A percentile compares a stretch with the other conserved stretches of the same genome.
Evolutionary conservation across 92 coral and sea anemone genomes (phyloP).

Genomic region (Parazoanthus swiftii): DNA sequence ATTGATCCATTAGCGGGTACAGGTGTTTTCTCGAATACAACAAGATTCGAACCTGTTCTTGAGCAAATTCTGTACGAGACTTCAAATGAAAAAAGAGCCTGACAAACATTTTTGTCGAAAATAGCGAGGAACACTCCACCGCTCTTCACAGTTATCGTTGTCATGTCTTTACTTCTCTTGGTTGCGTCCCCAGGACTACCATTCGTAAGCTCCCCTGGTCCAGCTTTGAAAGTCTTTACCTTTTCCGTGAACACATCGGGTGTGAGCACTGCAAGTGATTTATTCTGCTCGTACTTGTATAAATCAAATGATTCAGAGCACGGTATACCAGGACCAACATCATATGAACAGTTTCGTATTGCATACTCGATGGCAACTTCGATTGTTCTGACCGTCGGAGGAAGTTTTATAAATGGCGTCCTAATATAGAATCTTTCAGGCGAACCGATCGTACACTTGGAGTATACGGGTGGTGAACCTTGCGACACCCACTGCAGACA

Average conservation of each 20-base stretch:
- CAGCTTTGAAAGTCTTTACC: not conserved
- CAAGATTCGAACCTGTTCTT: not conserved
- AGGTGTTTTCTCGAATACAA: not conserved
- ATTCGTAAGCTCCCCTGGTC: not conserved
- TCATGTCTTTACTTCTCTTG: not conserved
- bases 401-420: not conserved
- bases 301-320: constrained; percentile 6
- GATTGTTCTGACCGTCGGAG: not conserved
- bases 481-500: not conserved
- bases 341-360: not conserved
- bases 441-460: not conserved
- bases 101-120: not conserved
- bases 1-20: not conserved
- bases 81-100: not conserved
- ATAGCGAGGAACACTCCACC: not conserved
- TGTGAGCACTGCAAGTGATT: not conserved
- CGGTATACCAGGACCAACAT: too few species aligned
- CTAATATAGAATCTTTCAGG: not conserved
- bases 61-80: not conserved
- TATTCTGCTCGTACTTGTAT: not conserved
- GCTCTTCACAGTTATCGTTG: not conserved
- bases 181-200: not conserved
- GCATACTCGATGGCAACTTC: not conserved
- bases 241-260: not conserved
- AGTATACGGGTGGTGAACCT: not conserved